Conservation (phyloP, 2,888 invertebrate genomes). For the Entomobrya multifasciata region DNA sequence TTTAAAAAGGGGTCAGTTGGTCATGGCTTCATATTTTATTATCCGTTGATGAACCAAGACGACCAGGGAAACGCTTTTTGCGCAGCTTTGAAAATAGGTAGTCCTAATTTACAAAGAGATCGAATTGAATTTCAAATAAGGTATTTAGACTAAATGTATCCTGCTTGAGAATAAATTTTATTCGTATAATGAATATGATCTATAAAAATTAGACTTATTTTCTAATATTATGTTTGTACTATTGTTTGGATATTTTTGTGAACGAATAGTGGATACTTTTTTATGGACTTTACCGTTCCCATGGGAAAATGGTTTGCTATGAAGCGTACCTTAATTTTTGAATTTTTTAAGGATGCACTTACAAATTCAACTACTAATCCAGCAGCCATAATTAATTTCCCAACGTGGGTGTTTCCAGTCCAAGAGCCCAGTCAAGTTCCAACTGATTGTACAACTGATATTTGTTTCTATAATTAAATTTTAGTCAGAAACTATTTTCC, state of each 20-base stretch:
- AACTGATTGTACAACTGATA: neutral
- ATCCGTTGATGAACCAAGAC: slow-evolving; percentile 4
- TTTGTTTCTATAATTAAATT: neutral
- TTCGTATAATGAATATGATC: too few relatives aligned
- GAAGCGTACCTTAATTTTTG: neutral
- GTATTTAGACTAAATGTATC: neutral
- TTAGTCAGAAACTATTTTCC: too few relatives aligned
- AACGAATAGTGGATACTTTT: neutral
- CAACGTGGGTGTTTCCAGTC: neutral
- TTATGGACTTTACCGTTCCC: neutral
- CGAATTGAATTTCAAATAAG: slow-evolving; percentile 8
- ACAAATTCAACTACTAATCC: neutral
- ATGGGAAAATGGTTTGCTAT: neutral
- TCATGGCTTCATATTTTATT: neutral
- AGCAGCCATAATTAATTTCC: neutral
- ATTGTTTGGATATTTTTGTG: neutral
- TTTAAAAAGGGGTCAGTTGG: neutral
- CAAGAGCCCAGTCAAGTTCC: neutral
- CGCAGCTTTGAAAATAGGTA: neutral
- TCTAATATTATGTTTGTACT: neutral
- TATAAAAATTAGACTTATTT: neutral
- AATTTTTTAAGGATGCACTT: neutral
- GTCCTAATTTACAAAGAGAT: neutral
- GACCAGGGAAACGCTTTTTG: neutral
- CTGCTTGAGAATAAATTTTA: too few relatives aligned